Evolutionary conservation across 1,140 invertebrate species (phyloP), one percentile per base, ranked within the genome.

Genomic region (Melanaphis sacchari): DNA sequence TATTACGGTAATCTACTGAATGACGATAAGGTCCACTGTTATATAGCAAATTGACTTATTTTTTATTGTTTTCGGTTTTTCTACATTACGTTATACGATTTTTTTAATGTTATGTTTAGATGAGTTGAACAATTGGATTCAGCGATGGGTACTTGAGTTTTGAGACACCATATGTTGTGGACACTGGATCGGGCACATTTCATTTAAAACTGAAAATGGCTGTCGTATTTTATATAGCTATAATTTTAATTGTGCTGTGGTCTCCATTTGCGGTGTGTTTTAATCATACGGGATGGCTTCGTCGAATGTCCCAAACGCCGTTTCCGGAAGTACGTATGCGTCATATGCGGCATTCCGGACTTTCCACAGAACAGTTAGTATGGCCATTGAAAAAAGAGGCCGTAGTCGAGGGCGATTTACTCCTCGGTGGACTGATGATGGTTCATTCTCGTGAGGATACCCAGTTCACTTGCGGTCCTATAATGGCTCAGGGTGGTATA

Each of bases 381-480:
- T 99, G 98, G 98, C 98, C 98, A 0, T 96, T 98, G 8, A 98
- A 99, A 94, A 96, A 97, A 92, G 97, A 98, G 94, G 97, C 98
- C 0, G 94, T 94, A 6, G 97, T 99, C 6, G 97, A 98, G 94
- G 98, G 98, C 0, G 97, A 99, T 94, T 95, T 98, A 1, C 96
- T 98, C 0, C 95, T 99, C 0, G 98, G 98, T 8, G 98, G 98
- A 0, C 95, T 99, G 9, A 99, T 99, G 97, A 99, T 99, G 98
- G 97, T 99, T 0, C 98, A 99, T 95, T 93, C 93, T 0, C 90
- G 93, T 0, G 93, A 91, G 43, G 97, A 98, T 94, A 97, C 98
- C 94, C 96, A 96, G 49, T 96, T 97, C 93, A 98, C 97, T 18
- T 99, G 98, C 94, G 98, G 98, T 0, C 98, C 97, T 0, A 97